phyloP scores from a whole-genome alignment of 2,113 vertebrate species.

The Cyanistes caeruleus region DNA sequence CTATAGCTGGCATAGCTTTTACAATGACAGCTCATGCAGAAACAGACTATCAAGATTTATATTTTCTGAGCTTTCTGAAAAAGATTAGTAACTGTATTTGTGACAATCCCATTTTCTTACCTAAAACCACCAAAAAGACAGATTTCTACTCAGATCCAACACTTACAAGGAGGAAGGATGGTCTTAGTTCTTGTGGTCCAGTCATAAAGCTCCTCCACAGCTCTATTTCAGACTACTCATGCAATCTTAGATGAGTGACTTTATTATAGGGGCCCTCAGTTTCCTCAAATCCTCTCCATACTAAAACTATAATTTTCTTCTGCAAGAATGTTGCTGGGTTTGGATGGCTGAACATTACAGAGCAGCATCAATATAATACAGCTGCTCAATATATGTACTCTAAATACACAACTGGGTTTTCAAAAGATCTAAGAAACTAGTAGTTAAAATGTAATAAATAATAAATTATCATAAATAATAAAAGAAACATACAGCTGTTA shows the following conservation, averaged over 20 bases:
- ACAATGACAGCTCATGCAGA: neutral
- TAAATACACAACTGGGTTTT: accelerated
- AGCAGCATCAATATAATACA: neutral
- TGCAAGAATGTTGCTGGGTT: neutral
- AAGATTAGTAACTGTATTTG: neutral
- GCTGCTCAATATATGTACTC: neutral
- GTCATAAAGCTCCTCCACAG: neutral
- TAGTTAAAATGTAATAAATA: neutral
- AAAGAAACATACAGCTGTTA: neutral
- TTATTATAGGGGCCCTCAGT: neutral
- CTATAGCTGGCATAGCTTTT: neutral
- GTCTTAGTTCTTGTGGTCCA: neutral
- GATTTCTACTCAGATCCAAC: neutral
- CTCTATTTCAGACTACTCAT: neutral
- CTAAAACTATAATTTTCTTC: neutral
- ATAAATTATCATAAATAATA: neutral
- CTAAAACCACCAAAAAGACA: neutral
- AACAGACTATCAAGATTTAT: neutral
- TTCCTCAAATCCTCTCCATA: neutral
- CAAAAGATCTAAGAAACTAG: neutral
- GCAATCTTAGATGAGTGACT: neutral
- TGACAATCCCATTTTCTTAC: neutral
- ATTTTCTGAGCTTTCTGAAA: neutral
- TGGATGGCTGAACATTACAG: neutral
- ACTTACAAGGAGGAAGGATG: neutral